phyloP scores from a whole-genome alignment of 2,113 vertebrate genomes.

The Heliornis fulica region DNA sequence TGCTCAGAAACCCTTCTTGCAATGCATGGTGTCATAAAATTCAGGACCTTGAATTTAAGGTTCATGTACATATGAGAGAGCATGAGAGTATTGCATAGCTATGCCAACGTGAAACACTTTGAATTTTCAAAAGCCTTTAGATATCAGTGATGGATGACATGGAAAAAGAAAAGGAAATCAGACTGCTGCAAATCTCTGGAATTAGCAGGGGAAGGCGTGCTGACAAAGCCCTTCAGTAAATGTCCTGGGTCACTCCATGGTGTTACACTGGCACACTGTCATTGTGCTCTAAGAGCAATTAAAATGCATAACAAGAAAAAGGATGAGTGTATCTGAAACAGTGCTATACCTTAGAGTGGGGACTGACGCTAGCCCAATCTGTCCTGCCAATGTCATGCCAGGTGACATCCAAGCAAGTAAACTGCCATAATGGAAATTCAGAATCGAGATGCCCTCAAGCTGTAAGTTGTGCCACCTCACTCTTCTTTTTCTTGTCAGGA shows the following conservation, averaged over 20 bases:
- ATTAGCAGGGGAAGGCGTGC: neutral
- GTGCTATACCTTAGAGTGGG: neutral
- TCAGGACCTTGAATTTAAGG: neutral
- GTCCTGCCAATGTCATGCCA: neutral
- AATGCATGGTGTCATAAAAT: neutral
- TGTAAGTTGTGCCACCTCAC: accelerated
- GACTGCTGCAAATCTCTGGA: neutral
- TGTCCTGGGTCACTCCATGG: neutral
- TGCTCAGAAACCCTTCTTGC: neutral
- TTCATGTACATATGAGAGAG: neutral
- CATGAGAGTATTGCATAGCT: neutral
- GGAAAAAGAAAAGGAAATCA: neutral
- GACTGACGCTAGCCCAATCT: neutral
- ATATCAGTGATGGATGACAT: neutral
- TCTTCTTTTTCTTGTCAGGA: neutral
- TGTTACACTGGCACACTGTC: neutral
- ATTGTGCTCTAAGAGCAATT: neutral
- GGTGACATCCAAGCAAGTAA: neutral
- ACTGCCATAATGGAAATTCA: neutral
- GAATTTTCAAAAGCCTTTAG: neutral
- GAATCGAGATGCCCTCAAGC: neutral
- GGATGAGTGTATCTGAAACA: neutral
- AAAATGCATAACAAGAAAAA: neutral
- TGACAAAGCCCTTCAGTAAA: neutral
- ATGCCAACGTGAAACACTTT: neutral